A percentile compares a stretch with the other conserved stretches of the same genome.
Conservation (phyloP, 1,140 invertebrate genomes). For the Gonioctena quinquepunctata region DNA sequence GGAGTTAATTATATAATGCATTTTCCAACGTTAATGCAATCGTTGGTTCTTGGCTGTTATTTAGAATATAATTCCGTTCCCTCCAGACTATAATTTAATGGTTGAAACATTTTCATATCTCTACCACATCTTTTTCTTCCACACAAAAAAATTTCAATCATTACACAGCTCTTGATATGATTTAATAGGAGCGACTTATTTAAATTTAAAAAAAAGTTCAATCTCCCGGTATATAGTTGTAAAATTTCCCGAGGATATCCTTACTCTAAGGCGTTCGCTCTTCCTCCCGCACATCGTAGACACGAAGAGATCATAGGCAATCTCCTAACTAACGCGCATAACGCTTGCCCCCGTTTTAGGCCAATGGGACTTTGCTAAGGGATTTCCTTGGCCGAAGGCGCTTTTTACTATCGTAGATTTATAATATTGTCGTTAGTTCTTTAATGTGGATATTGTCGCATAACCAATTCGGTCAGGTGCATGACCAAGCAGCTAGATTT, state of each 20-base stretch:
- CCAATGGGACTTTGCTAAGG: not conserved
- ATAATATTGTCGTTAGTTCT: not conserved
- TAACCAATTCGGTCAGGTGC: not conserved
- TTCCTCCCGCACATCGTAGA: not conserved
- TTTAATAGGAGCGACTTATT: too few species aligned
- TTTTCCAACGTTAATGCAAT: too few species aligned
- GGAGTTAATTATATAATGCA: too few species aligned
- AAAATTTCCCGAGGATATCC: not conserved
- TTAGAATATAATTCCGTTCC: too few species aligned
- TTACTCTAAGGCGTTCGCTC: not conserved
- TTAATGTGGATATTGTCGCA: not conserved
- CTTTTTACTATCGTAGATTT: not conserved
- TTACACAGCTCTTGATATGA: too few species aligned
- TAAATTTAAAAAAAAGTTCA: too few species aligned
- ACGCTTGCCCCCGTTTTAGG: not conserved
- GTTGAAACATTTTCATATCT: too few species aligned
- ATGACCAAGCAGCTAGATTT: not conserved
- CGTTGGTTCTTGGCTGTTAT: too few species aligned
- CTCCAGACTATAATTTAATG: too few species aligned
- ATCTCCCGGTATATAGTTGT: not conserved
- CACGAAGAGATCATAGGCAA: not conserved
- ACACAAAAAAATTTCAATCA: too few species aligned
- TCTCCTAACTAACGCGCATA: too few species aligned
- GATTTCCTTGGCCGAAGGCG: not conserved
- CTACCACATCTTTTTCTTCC: too few species aligned